These are phyloP conservation scores for Ficedula albicollis DNA, from an alignment of 2,797 vertebrate genomes.

Conservation along the genomic window DNA sequence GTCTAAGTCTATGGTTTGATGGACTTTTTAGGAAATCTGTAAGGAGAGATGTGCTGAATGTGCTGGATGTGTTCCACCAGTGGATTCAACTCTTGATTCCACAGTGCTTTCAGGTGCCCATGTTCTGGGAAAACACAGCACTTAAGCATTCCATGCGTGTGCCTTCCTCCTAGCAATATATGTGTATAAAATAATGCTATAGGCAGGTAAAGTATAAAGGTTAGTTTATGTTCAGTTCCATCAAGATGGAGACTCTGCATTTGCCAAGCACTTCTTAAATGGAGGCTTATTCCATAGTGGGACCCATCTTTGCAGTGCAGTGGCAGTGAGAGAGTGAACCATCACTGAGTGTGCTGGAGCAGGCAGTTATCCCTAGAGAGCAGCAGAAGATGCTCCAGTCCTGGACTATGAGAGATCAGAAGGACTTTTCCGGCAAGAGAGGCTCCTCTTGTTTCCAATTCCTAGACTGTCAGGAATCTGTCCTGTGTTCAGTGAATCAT, in stretches of 20 bases:
- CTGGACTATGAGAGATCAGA: not conserved
- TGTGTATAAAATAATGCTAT: not conserved
- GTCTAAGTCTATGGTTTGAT: not conserved
- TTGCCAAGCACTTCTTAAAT: not conserved
- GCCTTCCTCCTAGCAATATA: not conserved
- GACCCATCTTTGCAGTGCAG: accelerated
- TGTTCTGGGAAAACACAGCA: not conserved
- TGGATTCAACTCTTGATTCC: not conserved
- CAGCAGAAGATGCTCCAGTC: not conserved
- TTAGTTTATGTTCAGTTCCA: not conserved
- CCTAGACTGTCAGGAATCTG: conserved; percentile 13
- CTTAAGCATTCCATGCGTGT: not conserved
- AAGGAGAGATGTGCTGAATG: not conserved
- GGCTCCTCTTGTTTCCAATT: conserved; percentile 18
- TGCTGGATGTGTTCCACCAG: not conserved
- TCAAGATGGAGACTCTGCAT: not conserved
- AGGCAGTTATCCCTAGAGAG: not conserved
- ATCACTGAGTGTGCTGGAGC: not conserved
- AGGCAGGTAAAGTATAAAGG: not conserved
- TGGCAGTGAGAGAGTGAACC: not conserved
- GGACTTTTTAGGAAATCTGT: not conserved
- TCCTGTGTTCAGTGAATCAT: conserved; percentile 46
- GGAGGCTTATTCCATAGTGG: not conserved
- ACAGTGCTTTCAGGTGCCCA: not conserved
- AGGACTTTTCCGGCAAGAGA: not conserved